Evolutionary conservation across 2,113 vertebrate genomes (phyloP), one percentile per base, ranked within the genome.

Genomic region (Prinia subflava): DNA sequence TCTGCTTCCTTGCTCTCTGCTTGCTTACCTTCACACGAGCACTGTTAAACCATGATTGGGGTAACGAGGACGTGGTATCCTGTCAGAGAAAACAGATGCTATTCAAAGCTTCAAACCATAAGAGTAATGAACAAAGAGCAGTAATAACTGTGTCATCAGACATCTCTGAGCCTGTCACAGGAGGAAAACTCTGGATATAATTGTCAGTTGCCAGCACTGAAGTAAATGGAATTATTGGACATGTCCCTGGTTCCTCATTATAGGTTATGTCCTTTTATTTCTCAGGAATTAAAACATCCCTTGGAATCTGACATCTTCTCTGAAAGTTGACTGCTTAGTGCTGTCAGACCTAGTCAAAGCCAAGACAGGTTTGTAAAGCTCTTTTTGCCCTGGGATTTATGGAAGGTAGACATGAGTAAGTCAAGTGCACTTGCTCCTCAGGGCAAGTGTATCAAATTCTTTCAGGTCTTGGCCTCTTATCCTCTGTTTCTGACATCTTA

Each of bases 21-120:
- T 47, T 67, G 13, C 63, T 91, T 59, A 80, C n/a, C 49, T 53
- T 79, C 67, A 42, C 7, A 4, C 3, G 31, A 89, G 59, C 42
- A 12, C 22, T 4, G 37, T 21, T 44, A 59, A 71, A 13, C 8
- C 0, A 0, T 79, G 23, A 6, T 33, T 60, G 68, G 57, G 52
- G 24, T 46, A 50, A 87, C 4, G 56, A 92, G 47, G 31, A 47
- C 0, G 4, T 17, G 71, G 6, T 41, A 53, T 7, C 37, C 64
- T 79, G 55, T 73, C 91, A 95, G 27, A 37, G 59, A 86, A 74
- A 59, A 56, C 8, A 95, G 73, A 27, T 74, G 39, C 13, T 46
- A 8, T 59, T 77, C 23, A 71, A 52, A 76, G 13, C 28, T 79
- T 64, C n/a, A 41, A 59, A 15, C 15, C 7, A 1, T 21, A 6